Evolutionary conservation across 2,888 invertebrate species (phyloP), one percentile per base, ranked within the genome.

Genomic region (Nephrocerus scutellatus): DNA sequence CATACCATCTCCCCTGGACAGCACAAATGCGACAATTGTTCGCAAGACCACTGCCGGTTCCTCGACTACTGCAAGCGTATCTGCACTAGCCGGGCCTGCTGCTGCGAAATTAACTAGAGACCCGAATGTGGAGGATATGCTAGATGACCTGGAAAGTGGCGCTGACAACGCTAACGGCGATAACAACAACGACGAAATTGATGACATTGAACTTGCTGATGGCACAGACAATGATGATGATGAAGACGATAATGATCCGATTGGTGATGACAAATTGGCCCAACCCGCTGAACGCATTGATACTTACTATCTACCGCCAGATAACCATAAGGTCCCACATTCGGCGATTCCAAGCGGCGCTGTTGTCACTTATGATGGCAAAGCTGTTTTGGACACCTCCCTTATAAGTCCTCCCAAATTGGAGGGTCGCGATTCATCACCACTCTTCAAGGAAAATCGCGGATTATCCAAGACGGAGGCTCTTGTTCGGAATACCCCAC

Each of bases 291-390:
- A 84, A 60, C 73, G 77, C 51, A 67, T 80, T 5, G 81, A 84
- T 50, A 74, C 81, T 1, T 84, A 80, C 49, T 86, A 85, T 55
- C 70, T 85, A 35, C 84, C 86, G 1, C 84, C 85, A 1, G 74
- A 75, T 36, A 71, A 73, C 41, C 71, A 76, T 51, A 62, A 60
- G 42, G 50, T 56, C 21, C 53, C 57, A 9, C 51, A 60, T 21
- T 48, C 58, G 15, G 53, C 51, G 30, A 47, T 66, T n/a, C 70
- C 72, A 2, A 68, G 68, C n/a, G 73, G 75, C 15, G 76, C 80
- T 0, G 77, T 82, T 18, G 79, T 84, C 5, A 78, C 84, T 1
- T 86, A 80, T 52, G 85, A 86, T 52, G 86, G 85, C 0, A 84
- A 82, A 63, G 77, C 76, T 31, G 75, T 86, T 5, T 76, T 82